phyloP scores from a whole-genome alignment of 2,113 vertebrate genomes.

The Poeciliopsis occidentalis region DNA sequence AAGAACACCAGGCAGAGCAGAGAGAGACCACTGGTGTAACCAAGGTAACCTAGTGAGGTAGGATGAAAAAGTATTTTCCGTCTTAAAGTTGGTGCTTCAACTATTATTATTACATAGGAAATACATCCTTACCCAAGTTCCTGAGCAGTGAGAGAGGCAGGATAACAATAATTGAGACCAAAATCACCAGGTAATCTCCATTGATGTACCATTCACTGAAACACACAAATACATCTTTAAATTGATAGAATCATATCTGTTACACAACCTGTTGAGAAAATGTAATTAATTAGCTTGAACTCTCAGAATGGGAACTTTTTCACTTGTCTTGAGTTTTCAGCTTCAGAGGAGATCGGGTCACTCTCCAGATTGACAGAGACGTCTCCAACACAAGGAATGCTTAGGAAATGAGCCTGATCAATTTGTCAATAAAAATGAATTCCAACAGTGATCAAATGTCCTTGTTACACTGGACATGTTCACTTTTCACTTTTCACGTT shows the following conservation, averaged over 20 bases:
- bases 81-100: not conserved
- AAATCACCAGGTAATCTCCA: conserved; percentile 90
- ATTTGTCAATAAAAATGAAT: no score
- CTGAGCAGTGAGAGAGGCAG: conserved; percentile 91
- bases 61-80: no score
- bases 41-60: conserved; percentile 87
- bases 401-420: no score
- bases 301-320: not conserved
- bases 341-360: no score
- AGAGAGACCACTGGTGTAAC: conserved; percentile 97
- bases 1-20: conserved; percentile 98
- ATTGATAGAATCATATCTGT: not conserved
- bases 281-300: not conserved
- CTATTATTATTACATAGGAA: not conserved
- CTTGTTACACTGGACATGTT: no score
- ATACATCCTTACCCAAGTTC: conserved; percentile 88
- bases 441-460: no score
- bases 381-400: no score
- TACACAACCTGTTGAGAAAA: not conserved
- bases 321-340: not conserved
- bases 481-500: no score
- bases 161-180: conserved; percentile 88
- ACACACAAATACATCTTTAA: conserved; percentile 19
- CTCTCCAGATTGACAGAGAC: not conserved
- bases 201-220: conserved; percentile 92